Conservation (phyloP, 2,113 vertebrate genomes). For the Eonycteris spelaea region DNA sequence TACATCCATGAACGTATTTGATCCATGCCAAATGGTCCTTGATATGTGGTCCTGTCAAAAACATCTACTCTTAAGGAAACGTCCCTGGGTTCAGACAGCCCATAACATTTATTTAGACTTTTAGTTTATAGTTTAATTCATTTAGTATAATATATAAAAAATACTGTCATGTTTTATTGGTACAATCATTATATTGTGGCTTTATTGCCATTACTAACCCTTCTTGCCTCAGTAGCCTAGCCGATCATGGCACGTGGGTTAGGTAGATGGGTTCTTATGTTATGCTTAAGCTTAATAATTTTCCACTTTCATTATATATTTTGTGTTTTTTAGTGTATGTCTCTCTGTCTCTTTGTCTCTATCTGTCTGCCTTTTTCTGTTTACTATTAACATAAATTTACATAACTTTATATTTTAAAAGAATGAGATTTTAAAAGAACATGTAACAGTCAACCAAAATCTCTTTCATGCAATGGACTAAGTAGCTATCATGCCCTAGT, state of each 20-base stretch:
- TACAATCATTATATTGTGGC: neutral
- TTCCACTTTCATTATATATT: neutral
- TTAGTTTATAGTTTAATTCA: too few species aligned
- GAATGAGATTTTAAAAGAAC: neutral
- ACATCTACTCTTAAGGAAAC: neutral
- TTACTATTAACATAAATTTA: neutral
- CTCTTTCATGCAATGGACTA: neutral
- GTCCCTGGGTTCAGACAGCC: neutral
- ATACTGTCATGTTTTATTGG: neutral
- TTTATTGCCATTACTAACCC: neutral
- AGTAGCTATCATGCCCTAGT: rapidly evolving
- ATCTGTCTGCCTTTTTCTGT: neutral
- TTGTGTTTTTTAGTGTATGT: neutral
- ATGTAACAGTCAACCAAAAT: neutral
- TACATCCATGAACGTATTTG: neutral
- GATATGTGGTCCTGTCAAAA: neutral
- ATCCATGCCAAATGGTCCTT: neutral
- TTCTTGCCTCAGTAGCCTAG: neutral
- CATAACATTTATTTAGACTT: too few species aligned
- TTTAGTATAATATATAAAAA: neutral
- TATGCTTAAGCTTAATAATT: neutral
- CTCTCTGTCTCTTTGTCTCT: neutral
- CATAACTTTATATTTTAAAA: neutral
- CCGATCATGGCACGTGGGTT: neutral
- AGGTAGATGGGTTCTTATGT: neutral